Base-by-base conservation (phyloP, 2,113 vertebrate species). In the Charadrius vociferus region DNA sequence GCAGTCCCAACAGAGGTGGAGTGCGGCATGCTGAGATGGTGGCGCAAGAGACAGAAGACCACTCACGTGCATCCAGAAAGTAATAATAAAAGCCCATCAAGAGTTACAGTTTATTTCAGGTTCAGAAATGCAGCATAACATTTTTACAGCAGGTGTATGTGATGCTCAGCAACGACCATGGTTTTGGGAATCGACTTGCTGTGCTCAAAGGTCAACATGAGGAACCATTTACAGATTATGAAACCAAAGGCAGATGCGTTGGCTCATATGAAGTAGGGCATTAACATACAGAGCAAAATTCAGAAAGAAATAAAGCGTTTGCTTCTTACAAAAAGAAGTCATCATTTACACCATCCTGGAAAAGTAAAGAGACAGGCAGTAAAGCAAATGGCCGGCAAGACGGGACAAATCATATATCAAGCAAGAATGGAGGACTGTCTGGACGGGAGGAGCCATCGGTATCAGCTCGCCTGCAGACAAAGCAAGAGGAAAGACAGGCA, bases 41-140 rank as follows among this genome's bases (percentile, higher is more conserved):
- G 59, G 53, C 37, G 59, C 15, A 22, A 89, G 71, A 56, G 63
- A 68, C 50, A 84, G 13, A 65, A 74, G 53, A 72, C 56, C n/a
- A 55, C 88, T 88, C 63, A 50, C 7, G 62, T 9, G 0, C 66
- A 91, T 70, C 53, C 62, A 91, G 84, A 95, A 97, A 97, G 81
- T 47, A 97, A 86, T 85, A 95, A 93, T 84, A 90, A 91, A 97
- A 95, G 79, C 97, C 97, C 96, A 95, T 97, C 95, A 94, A 93
- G 96, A 95, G 88, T 95, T 93, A 94, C 92, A 72, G 95, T 98
- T 98, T 98, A 98, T 98, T 98, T 98, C 92, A 96, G 93, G 90
- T 98, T 98, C 97, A 97, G 96, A 97, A 98, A 97, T 90, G 97
- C 97, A 98, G 96, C 77, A 68, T 88, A 95, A 98, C 97, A 96